Evolutionary conservation across 2,797 vertebrate species (phyloP).

Genomic region (Okamejei kenojei): DNA sequence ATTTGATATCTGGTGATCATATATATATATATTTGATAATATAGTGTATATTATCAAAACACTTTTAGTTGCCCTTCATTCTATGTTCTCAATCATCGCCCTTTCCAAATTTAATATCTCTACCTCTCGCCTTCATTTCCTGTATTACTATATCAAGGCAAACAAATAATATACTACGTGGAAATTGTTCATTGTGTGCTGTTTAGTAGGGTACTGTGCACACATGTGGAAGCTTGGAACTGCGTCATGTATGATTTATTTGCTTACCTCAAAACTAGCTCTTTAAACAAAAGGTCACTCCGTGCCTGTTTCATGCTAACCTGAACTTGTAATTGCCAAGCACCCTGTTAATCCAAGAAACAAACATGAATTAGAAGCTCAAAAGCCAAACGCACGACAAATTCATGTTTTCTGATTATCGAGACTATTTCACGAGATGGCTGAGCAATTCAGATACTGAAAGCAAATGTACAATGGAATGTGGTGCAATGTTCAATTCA

Average conservation of each 20-base stretch:
- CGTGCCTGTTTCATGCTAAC: conserved; percentile 26
- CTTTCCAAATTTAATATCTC: background rate
- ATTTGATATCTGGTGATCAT: background rate
- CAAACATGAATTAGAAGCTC: conserved; percentile 8
- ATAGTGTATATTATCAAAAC: background rate
- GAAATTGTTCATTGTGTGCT: background rate
- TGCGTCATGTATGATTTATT: conserved; percentile 16
- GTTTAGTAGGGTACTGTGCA: background rate
- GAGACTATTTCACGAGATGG: background rate
- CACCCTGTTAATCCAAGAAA: background rate
- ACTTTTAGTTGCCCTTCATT: background rate
- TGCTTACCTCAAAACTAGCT: conserved; percentile 29
- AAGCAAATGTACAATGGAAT: conserved; percentile 31
- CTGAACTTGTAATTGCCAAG: background rate
- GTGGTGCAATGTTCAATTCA: conserved; percentile 31
- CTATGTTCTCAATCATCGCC: background rate
- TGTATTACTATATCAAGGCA: background rate
- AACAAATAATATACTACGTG: background rate
- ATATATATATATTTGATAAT: too few species aligned
- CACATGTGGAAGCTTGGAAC: conserved; percentile 17
- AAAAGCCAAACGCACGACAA: background rate
- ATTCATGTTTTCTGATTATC: conserved; percentile 3
- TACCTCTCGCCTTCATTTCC: background rate
- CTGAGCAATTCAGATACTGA: conserved; percentile 30
- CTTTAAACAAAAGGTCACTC: background rate